phyloP scores from a whole-genome alignment of 2,113 vertebrate genomes.

The Larimichthys polyactis region DNA sequence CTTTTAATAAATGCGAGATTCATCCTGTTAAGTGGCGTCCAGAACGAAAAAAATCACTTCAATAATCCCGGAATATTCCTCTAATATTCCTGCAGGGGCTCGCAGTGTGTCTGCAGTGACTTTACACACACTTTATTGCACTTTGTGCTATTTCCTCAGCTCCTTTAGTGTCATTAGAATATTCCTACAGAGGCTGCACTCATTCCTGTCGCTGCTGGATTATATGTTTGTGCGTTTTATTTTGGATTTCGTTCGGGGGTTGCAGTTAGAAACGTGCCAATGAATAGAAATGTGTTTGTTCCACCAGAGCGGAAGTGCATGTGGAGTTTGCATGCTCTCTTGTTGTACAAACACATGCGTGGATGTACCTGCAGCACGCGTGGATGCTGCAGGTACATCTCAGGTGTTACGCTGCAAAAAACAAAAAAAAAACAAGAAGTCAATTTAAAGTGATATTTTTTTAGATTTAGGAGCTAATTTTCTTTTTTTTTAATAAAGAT shows the following conservation, averaged over 20 bases:
- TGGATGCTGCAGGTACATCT: constrained; percentile 22
- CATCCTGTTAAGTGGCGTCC: constrained; percentile 61
- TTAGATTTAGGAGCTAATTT: background rate
- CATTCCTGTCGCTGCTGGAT: constrained; percentile 10
- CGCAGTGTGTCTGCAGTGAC: constrained; percentile 17
- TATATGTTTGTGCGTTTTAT: background rate
- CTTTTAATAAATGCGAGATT: constrained; percentile 67
- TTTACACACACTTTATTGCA: constrained; percentile 49
- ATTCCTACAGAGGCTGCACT: constrained; percentile 12
- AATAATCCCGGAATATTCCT: constrained; percentile 38
- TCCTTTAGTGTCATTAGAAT: constrained; percentile 21
- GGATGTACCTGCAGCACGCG: constrained; percentile 10
- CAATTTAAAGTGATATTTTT: background rate
- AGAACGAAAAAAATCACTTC: constrained; percentile 35
- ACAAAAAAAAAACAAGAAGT: background rate
- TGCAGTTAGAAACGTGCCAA: constrained; percentile 12
- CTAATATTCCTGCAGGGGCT: constrained; percentile 36
- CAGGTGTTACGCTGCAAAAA: background rate
- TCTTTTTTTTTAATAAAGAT: background rate
- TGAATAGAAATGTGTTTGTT: background rate
- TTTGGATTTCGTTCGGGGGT: constrained; percentile 8
- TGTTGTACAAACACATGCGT: background rate
- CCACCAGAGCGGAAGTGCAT: background rate
- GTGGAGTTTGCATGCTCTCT: background rate
- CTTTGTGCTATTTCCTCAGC: constrained; percentile 26